These are phyloP conservation scores for Apeltes quadracus DNA, from an alignment of 2,113 vertebrate genomes.

Conservation along the genomic window DNA sequence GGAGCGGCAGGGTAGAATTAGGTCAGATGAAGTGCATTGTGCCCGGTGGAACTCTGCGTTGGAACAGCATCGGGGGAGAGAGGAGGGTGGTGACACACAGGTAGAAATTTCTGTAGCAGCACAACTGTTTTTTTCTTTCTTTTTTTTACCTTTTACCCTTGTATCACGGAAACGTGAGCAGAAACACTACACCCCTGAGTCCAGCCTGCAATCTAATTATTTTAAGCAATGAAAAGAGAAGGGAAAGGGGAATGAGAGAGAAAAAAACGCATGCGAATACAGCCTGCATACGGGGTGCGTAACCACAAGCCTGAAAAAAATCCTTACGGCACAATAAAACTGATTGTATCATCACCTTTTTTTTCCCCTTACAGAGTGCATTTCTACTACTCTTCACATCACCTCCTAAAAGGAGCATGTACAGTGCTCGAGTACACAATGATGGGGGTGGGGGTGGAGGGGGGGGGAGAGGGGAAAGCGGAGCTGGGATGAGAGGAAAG, in stretches of 20 bases:
- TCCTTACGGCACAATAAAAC: conserved; percentile 83
- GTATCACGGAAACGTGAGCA: conserved; percentile 71
- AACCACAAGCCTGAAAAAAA: conserved; percentile 77
- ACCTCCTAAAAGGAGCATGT: conserved; percentile 66
- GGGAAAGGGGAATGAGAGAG: conserved; percentile 41
- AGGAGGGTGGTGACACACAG: conserved; percentile 58
- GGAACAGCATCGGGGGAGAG: conserved; percentile 64
- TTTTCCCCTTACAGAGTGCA: conserved; percentile 79
- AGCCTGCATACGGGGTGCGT: conserved; percentile 77
- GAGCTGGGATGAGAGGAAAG: conserved; percentile 59
- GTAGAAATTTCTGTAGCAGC: conserved; percentile 76
- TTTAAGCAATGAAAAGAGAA: conserved; percentile 72
- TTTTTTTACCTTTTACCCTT: conserved; percentile 24
- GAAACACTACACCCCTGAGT: conserved; percentile 71
- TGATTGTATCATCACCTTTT: conserved; percentile 81
- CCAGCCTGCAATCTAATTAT: conserved; percentile 79
- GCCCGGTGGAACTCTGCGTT: conserved; percentile 73
- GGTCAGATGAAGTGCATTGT: conserved; percentile 78
- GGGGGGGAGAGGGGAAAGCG: neutral
- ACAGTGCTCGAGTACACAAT: conserved; percentile 50
- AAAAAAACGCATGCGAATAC: conserved; percentile 71
- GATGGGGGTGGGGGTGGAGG: conserved; percentile 2
- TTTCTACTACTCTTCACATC: conserved; percentile 74
- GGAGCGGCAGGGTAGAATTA: conserved; percentile 77
- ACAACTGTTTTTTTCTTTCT: conserved; percentile 27